Evolutionary conservation across 2,113 vertebrate species (phyloP).

Genomic region (Chamaea fasciata): DNA sequence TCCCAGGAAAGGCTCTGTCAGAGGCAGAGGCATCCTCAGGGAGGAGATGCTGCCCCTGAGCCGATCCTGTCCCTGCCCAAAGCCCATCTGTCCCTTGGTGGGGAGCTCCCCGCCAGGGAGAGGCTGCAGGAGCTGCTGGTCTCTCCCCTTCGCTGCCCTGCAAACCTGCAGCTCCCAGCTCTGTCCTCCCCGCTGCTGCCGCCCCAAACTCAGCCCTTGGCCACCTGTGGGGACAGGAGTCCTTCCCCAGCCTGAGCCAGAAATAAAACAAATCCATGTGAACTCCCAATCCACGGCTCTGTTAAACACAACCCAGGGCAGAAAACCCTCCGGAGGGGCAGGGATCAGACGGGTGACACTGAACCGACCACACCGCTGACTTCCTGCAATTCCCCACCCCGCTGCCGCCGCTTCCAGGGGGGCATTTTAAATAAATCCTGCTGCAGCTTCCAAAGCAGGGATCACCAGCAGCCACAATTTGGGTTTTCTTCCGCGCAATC

Average conservation of each 20-base stretch:
- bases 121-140: not conserved
- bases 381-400: not conserved
- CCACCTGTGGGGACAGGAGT: not conserved
- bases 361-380: not conserved
- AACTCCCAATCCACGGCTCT: not conserved
- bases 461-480: rapidly evolving
- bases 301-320: not conserved
- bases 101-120: not conserved
- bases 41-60: not conserved
- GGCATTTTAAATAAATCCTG: not conserved
- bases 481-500: not conserved
- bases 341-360: not conserved
- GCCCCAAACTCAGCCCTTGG: not conserved
- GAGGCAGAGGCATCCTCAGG: not conserved
- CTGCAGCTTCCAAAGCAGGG: not conserved
- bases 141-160: not conserved
- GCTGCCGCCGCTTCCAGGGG: rapidly evolving
- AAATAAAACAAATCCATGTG: not conserved
- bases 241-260: not conserved
- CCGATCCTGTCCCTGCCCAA: not conserved
- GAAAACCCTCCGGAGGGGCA: not conserved
- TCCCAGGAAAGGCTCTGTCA: not conserved
- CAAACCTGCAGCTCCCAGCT: not conserved
- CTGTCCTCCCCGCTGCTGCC: not conserved
- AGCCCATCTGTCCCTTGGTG: not conserved